Evolutionary conservation across 2,797 vertebrate species (phyloP).

Genomic region (Xenentodon cancila): DNA sequence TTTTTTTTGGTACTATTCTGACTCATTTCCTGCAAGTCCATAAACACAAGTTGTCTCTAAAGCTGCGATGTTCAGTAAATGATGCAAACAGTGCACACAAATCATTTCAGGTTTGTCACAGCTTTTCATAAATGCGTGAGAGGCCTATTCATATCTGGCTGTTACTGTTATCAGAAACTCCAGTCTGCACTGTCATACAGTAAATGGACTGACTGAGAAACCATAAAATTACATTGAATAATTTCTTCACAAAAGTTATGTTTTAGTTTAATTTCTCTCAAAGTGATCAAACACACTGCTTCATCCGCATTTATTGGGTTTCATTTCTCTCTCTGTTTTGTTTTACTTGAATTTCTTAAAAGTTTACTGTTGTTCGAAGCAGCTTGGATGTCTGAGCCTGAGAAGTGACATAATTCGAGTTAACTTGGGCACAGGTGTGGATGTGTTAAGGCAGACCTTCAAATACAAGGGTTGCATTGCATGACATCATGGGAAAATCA

Average conservation of each 20-base stretch:
- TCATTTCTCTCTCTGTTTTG: slow-evolving; percentile 24
- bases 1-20: too few species aligned
- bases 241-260: slow-evolving; percentile 16
- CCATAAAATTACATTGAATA: slow-evolving; percentile 14
- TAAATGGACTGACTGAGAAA: slow-evolving; percentile 2
- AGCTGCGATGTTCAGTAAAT: not conserved
- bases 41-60: not conserved
- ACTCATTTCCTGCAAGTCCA: too few species aligned
- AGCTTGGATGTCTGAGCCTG: too few species aligned
- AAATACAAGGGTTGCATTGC: too few species aligned
- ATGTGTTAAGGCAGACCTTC: too few species aligned
- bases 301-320: too few species aligned
- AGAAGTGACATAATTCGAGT: too few species aligned
- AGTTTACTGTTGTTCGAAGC: too few species aligned
- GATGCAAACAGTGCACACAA: not conserved
- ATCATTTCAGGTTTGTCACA: not conserved
- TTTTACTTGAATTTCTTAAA: too few species aligned
- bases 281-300: slow-evolving; percentile 3
- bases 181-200: not conserved
- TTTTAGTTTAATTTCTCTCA: slow-evolving; percentile 31
- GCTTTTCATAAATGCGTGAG: not conserved
- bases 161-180: slow-evolving; percentile 8
- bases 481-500: too few species aligned
- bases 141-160: not conserved
- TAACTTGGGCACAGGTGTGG: too few species aligned